Percentiles rank a stretch among this genome's conserved stretches.
phyloP scores from a whole-genome alignment of 2,888 invertebrate species.

The Caenorhabditis sp. region DNA sequence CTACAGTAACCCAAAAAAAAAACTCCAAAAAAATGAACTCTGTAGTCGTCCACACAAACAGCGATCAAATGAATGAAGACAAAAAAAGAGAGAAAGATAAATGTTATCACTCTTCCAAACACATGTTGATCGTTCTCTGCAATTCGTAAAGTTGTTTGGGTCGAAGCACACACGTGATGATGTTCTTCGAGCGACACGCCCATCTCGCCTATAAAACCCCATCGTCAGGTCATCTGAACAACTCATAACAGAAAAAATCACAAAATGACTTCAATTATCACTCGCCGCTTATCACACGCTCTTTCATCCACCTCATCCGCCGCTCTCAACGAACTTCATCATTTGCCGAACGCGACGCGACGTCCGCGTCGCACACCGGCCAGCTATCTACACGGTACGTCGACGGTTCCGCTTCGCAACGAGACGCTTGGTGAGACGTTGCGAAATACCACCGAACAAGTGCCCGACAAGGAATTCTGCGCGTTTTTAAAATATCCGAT shows the following conservation, averaged over 20 bases:
- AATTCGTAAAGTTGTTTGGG: slow-evolving; percentile 6
- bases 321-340: background rate
- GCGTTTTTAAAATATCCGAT: slow-evolving; percentile 57
- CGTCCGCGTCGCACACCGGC: background rate
- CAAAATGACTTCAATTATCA: slow-evolving; percentile 25
- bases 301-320: background rate
- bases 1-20: too few species aligned
- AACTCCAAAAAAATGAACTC: background rate
- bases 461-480: slow-evolving; percentile 64
- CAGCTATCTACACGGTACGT: slow-evolving; percentile 65
- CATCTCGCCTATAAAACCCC: background rate
- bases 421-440: slow-evolving; percentile 66
- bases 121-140: slow-evolving; percentile 20
- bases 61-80: background rate
- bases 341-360: background rate
- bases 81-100: background rate
- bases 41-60: background rate
- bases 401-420: slow-evolving; percentile 55
- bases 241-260: background rate
- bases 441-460: slow-evolving; percentile 54
- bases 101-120: background rate
- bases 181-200: background rate
- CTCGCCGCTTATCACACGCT: slow-evolving; percentile 26
- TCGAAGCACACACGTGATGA: slow-evolving; percentile 1
- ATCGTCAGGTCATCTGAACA: background rate